phyloP scores from a whole-genome alignment of 1,140 invertebrate genomes.

The Brachionus paranguensis region DNA sequence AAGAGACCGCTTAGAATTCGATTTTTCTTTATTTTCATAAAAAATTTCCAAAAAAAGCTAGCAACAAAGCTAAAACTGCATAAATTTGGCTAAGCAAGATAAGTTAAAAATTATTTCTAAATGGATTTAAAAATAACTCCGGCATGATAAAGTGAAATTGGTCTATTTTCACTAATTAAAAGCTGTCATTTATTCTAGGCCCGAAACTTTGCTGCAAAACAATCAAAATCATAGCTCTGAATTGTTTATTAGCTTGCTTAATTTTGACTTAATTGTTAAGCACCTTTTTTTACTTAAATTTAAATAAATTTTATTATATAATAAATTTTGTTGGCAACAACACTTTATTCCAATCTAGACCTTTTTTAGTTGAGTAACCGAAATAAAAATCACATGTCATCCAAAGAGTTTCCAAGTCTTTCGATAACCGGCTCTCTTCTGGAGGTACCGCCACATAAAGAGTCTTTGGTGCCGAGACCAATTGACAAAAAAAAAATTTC shows the following conservation, averaged over 20 bases:
- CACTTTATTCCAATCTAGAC: neutral
- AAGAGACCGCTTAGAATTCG: neutral
- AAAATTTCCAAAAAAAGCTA: neutral
- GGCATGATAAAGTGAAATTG: neutral
- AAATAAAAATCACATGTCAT: neutral
- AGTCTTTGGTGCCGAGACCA: neutral
- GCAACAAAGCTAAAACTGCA: neutral
- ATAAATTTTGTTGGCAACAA: neutral
- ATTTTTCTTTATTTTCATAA: neutral
- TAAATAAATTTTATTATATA: neutral
- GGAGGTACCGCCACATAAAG: neutral
- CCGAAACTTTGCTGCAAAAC: neutral
- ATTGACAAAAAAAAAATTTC: constrained; percentile 2
- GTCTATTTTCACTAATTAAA: neutral
- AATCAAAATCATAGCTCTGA: neutral
- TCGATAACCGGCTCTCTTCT: neutral
- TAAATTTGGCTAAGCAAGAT: neutral
- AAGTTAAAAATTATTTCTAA: neutral
- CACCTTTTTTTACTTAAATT: neutral
- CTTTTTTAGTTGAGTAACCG: neutral
- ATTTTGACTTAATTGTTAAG: neutral
- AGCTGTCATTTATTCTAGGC: neutral
- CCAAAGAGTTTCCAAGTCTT: neutral
- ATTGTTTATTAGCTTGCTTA: neutral
- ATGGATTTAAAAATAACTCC: neutral